Percentiles rank a stretch among this genome's conserved stretches.
phyloP scores from a whole-genome alignment of 2,888 invertebrate species.

The Tetrapedia diversipes region DNA sequence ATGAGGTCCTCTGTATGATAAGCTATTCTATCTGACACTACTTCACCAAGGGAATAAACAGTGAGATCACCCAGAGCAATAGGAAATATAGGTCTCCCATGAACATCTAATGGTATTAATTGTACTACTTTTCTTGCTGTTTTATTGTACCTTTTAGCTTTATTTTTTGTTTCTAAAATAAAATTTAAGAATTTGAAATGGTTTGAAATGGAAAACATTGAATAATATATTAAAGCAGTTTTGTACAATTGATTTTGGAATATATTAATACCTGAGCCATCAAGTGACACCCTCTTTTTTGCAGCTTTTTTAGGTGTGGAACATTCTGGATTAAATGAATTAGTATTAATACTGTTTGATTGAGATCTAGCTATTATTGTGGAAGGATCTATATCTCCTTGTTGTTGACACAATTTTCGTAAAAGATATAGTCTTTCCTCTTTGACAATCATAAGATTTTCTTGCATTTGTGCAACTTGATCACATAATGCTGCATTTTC shows the following conservation, averaged over 20 bases:
- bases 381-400: conserved; percentile 78
- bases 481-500: conserved; percentile 94
- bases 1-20: conserved; percentile 90
- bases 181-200: neutral
- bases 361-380: conserved; percentile 71
- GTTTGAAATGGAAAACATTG: no score
- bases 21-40: conserved; percentile 86
- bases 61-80: conserved; percentile 88
- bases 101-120: conserved; percentile 87
- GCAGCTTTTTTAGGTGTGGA: conserved; percentile 75
- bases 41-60: conserved; percentile 90
- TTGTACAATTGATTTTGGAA: neutral
- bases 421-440: conserved; percentile 93
- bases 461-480: conserved; percentile 93
- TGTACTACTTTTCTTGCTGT: conserved; percentile 83
- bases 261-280: conserved; percentile 70
- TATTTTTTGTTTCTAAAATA: conserved; percentile 74
- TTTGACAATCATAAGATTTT: conserved; percentile 90
- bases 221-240: neutral
- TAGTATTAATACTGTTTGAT: conserved; percentile 70
- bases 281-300: conserved; percentile 75
- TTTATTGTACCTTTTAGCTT: conserved; percentile 77
- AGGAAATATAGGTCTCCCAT: conserved; percentile 89
- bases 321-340: conserved; percentile 70
- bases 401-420: conserved; percentile 88